A percentile compares a stretch with the other conserved stretches of the same genome.
Evolutionary conservation across 2,888 invertebrate species (phyloP).

Genomic region (Agrilus mali): DNA sequence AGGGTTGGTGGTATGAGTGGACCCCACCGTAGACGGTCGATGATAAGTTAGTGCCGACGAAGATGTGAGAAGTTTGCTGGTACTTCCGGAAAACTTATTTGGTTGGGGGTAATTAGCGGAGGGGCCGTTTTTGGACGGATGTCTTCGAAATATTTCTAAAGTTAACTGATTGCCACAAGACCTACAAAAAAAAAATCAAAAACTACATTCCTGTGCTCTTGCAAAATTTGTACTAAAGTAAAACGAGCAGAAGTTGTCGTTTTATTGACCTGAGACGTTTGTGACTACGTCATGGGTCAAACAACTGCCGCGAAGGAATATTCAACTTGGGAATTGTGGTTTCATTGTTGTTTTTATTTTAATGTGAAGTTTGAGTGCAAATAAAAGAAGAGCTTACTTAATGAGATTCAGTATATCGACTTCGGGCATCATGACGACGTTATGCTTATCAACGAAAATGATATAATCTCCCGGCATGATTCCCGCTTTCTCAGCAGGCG

Average conservation of each 20-base stretch:
- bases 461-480: conserved; percentile 75
- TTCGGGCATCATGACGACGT: conserved; percentile 74
- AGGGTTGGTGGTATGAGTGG: conserved; percentile 42
- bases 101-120: conserved; percentile 20
- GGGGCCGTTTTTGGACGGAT: conserved; percentile 35
- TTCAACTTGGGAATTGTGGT: neutral
- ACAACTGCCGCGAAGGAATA: neutral
- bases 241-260: conserved; percentile 12
- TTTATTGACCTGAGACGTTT: conserved; percentile 21
- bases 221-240: neutral
- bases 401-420: conserved; percentile 50
- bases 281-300: neutral
- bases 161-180: conserved; percentile 57
- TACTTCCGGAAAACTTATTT: conserved; percentile 3
- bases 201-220: conserved; percentile 1
- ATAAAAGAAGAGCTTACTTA: conserved; percentile 27
- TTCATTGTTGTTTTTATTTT: too few relatives aligned
- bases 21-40: conserved; percentile 59
- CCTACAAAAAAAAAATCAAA: conserved; percentile 33
- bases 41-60: conserved; percentile 27
- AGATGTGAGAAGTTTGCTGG: conserved; percentile 13
- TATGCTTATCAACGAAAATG: conserved; percentile 77
- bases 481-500: conserved; percentile 74
- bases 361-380: neutral
- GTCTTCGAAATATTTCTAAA: conserved; percentile 58